Conservation (phyloP, 2,797 vertebrate genomes). For the Avahi laniger region DNA sequence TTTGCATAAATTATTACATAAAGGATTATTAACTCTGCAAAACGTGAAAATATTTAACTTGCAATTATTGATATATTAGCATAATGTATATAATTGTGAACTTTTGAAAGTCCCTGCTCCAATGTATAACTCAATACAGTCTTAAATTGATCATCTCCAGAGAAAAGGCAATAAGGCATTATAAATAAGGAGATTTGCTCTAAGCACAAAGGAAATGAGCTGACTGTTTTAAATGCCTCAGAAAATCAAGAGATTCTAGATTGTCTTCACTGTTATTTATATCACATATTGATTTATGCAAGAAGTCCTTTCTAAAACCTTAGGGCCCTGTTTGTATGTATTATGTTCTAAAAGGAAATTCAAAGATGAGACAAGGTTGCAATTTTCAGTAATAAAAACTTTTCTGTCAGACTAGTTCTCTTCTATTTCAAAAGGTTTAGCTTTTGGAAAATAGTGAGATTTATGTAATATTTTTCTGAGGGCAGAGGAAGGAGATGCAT, state of each 20-base stretch:
- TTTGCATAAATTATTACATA: constrained; percentile 58
- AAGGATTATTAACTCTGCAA: constrained; percentile 15
- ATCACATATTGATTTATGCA: constrained; percentile 50
- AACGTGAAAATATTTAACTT: constrained; percentile 51
- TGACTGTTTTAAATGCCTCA: constrained; percentile 17
- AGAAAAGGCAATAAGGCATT: constrained; percentile 31
- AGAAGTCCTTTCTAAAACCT: constrained; percentile 45
- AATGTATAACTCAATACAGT: constrained; percentile 38
- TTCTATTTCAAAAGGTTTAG: constrained; percentile 30
- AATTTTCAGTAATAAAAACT: constrained; percentile 60
- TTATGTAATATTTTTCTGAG: constrained; percentile 6
- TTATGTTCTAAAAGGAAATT: constrained; percentile 53
- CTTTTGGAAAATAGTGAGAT: not conserved
- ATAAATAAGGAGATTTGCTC: constrained; percentile 55
- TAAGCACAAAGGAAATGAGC: constrained; percentile 62
- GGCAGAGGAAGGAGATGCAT: not conserved
- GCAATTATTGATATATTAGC: constrained; percentile 28
- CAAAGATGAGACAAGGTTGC: constrained; percentile 49
- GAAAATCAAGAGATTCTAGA: constrained; percentile 36
- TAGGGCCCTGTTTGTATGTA: not conserved
- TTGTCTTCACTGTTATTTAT: constrained; percentile 45
- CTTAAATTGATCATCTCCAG: constrained; percentile 58
- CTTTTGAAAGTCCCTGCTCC: constrained; percentile 32
- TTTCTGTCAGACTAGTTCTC: constrained; percentile 18
- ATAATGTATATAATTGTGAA: constrained; percentile 1